phyloP scores from a whole-genome alignment of 2,113 vertebrate species.

The Athene cunicularia region DNA sequence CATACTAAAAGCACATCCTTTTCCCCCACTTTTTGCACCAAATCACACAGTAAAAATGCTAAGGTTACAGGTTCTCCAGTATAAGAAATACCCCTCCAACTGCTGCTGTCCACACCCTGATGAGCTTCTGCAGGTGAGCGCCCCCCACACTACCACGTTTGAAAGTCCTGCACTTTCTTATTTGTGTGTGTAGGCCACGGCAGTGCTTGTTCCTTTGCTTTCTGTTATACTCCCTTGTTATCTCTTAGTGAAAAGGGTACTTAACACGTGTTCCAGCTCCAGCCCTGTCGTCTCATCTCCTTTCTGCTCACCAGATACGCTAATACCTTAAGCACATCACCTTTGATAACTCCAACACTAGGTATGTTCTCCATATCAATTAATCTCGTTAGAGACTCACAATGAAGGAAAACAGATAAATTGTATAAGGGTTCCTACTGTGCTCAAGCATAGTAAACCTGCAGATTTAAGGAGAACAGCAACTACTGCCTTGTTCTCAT shows the following conservation, averaged over 20 bases:
- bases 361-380: not conserved
- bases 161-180: not conserved
- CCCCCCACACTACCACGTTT: not conserved
- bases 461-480: not conserved
- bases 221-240: not conserved
- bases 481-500: not conserved
- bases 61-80: not conserved
- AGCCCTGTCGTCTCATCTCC: not conserved
- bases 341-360: not conserved
- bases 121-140: not conserved
- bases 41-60: not conserved
- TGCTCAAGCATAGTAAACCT: not conserved
- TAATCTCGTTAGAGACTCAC: not conserved
- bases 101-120: not conserved
- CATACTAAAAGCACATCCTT: not conserved
- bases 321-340: not conserved
- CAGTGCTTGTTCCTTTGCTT: not conserved
- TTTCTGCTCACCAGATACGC: not conserved
- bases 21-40: not conserved
- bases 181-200: not conserved
- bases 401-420: not conserved
- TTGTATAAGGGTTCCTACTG: not conserved
- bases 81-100: not conserved
- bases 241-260: not conserved
- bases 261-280: not conserved